Percentiles rank a stretch among this genome's conserved stretches.
These are phyloP conservation scores for Homarus gammarus DNA, from an alignment of 2,888 invertebrate genomes.

Conservation along the genomic window DNA sequence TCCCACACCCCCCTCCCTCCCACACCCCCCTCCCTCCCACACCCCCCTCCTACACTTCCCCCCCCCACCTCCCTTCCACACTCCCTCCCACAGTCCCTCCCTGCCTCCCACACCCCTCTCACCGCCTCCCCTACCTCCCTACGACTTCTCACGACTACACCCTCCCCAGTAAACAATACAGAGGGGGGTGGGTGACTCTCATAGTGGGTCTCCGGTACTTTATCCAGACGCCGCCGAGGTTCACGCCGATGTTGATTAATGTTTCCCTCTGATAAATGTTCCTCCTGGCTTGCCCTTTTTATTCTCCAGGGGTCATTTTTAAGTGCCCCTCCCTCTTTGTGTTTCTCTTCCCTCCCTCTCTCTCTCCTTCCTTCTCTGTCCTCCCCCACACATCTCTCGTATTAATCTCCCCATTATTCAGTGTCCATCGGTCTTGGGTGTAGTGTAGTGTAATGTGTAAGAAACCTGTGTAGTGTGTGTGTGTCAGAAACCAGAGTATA, in stretches of 20 bases:
- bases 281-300: constrained; percentile 5
- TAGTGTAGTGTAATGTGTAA: too few species aligned
- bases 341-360: not conserved
- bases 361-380: not conserved
- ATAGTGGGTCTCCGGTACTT: not conserved
- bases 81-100: not conserved
- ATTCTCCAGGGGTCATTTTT: constrained; percentile 27
- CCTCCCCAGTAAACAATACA: too few species aligned
- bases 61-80: not conserved
- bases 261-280: constrained; percentile 33
- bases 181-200: not conserved
- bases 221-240: too few species aligned
- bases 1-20: not conserved
- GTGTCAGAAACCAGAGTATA: too few species aligned
- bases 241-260: constrained; percentile 20
- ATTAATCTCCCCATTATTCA: too few species aligned
- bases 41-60: not conserved
- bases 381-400: not conserved
- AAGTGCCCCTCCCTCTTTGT: not conserved
- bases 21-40: not conserved
- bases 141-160: too few species aligned
- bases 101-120: not conserved
- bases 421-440: too few species aligned
- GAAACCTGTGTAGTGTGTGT: too few species aligned
- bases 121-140: not conserved